Percentiles rank a stretch among this genome's conserved stretches.
Conservation (phyloP, 2,888 invertebrate genomes). For the Yponomeuta evonymella region DNA sequence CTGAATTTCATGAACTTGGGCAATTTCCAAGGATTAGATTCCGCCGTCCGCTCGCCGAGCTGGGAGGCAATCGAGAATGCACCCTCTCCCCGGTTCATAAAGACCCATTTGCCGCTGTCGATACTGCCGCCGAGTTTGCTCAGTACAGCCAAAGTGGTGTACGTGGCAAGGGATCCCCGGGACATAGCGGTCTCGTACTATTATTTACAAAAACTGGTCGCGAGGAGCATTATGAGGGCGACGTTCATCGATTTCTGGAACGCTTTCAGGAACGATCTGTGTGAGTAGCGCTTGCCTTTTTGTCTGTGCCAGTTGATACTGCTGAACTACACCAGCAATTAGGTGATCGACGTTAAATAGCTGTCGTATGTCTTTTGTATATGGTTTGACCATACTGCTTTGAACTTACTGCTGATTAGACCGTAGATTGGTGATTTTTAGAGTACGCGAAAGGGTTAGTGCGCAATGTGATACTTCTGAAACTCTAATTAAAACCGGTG, state of each 20-base stretch:
- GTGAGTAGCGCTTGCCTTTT: conserved; percentile 46
- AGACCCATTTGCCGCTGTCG: conserved; percentile 79
- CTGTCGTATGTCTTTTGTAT: too few species aligned
- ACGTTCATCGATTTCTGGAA: conserved; percentile 76
- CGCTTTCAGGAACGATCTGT: conserved; percentile 75
- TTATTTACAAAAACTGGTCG: conserved; percentile 78
- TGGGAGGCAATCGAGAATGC: conserved; percentile 53
- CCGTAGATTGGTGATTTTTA: too few species aligned
- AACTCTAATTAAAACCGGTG: too few species aligned
- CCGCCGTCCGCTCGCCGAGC: conserved; percentile 49
- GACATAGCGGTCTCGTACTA: conserved; percentile 83
- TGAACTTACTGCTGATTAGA: too few species aligned
- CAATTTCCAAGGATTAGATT: conserved; percentile 56
- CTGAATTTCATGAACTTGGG: conserved; percentile 58
- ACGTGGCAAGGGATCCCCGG: conserved; percentile 83
- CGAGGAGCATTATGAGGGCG: conserved; percentile 63
- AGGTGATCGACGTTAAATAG: too few species aligned
- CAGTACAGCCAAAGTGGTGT: conserved; percentile 76
- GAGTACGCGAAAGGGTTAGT: too few species aligned
- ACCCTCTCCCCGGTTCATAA: conserved; percentile 75
- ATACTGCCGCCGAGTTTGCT: conserved; percentile 72
- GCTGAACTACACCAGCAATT: too few species aligned
- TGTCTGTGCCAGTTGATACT: neutral
- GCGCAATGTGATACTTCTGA: too few species aligned
- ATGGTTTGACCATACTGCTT: too few species aligned